These are phyloP conservation scores for Carassius carassius DNA, from an alignment of 2,113 vertebrate species.

Conservation along the genomic window DNA sequence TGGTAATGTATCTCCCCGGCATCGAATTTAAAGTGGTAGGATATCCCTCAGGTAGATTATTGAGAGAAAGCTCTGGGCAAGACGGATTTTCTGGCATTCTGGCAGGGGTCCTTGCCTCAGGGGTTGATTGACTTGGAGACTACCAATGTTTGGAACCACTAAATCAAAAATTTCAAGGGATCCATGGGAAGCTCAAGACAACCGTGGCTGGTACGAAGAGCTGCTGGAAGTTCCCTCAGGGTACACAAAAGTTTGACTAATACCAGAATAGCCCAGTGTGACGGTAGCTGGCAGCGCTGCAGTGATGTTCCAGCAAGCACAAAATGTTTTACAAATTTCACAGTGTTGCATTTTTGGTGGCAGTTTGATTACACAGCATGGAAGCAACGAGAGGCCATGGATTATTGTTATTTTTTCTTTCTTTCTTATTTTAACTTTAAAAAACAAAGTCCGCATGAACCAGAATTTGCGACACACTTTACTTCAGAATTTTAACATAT, in stretches of 20 bases:
- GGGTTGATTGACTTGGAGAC: conserved; percentile 53
- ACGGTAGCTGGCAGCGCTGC: background rate
- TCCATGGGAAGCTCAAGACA: conserved; percentile 17
- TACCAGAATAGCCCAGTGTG: background rate
- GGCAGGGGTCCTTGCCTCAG: conserved; percentile 54
- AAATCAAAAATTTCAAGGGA: background rate
- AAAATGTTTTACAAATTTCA: conserved; percentile 16
- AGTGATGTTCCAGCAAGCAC: conserved; percentile 5
- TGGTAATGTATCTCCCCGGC: conserved; percentile 65
- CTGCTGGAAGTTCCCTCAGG: background rate
- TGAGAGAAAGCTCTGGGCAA: conserved; percentile 57
- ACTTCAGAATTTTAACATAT: no score
- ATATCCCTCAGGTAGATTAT: conserved; percentile 7
- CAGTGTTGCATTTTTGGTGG: background rate
- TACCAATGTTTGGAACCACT: conserved; percentile 33
- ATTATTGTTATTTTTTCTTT: no score
- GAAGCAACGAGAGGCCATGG: no score
- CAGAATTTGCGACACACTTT: no score
- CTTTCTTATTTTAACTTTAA: no score
- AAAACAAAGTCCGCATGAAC: no score
- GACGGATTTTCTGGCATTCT: conserved; percentile 67
- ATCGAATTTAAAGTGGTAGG: conserved; percentile 61
- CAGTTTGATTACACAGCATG: background rate
- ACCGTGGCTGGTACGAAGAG: background rate
- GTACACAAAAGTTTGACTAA: background rate